Base-by-base conservation (phyloP, 2,797 vertebrate genomes). In the Hippocampus kuda region DNA sequence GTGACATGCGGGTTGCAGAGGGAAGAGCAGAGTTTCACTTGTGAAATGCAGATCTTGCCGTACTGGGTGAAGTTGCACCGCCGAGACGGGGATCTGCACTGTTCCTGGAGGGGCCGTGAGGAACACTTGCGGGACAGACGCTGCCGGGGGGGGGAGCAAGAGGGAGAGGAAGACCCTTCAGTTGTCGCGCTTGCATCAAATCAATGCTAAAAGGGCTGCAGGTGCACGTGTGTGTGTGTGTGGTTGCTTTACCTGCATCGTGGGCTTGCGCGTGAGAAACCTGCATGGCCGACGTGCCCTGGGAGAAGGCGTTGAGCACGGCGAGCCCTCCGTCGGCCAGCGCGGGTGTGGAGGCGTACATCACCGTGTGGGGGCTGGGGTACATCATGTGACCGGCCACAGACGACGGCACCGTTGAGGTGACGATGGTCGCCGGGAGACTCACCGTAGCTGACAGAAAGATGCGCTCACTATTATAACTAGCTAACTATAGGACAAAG, bases 331-430 rank as follows among this genome's bases (percentile, higher is more conserved):
- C 95, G 8, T 98, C 97, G 0, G 93, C 69, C 75, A 98, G 91
- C 70, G 92, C 81, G 0, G 95, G 94, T 16, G 94, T 93, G 70
- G 96, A 96, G 1, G 96, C 91, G 2, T 99, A 99, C 97, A 99
- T 99, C 82, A 99, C 92, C 0, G 96, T 92, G 20, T 98, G 95
- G 3, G 94, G 93, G 81, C 95, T 96, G 76, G 93, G 92, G 89
- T 99, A 99, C 95, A 99, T 97, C 95, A 98, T 98, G 91, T 98
- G 97, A 87, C 95, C 94, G 8, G 93, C 91, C 88, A 98, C 92
- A 1, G 96, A 95, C 67, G 96, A 94, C 79, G 94, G 93, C 87
- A 97, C 89, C 0, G 95, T 95, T 0, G 95, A 96, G 26, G 95
- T 97, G 92, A 99, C 96, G 81, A 98, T 98, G 85, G 96, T 95